These are phyloP conservation scores for Cataglyphis altisquamis DNA, from an alignment of 2,888 invertebrate genomes.

Conservation along the genomic window DNA sequence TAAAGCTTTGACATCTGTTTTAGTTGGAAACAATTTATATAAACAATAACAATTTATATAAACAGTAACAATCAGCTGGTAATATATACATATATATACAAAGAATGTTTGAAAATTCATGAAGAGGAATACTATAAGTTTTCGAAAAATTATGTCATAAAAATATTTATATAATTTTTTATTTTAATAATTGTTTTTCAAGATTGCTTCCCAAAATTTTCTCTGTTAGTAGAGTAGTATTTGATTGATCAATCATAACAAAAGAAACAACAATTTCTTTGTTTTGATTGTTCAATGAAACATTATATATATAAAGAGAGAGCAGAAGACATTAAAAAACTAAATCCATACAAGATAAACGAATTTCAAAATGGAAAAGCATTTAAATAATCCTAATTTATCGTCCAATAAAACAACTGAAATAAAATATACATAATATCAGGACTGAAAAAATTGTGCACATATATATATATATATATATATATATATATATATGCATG, in stretches of 20 bases:
- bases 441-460: not conserved
- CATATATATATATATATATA: not conserved
- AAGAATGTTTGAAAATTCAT: not conserved
- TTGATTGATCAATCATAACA: not conserved
- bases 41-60: not conserved
- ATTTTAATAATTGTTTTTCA: not conserved
- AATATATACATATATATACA: not conserved
- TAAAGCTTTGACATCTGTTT: not conserved
- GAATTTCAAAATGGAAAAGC: not conserved
- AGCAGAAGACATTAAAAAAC: not conserved
- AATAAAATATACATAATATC: not conserved
- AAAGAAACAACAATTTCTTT: not conserved
- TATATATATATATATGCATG: not conserved
- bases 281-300: not conserved
- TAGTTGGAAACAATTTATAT: slow-evolving; percentile 1
- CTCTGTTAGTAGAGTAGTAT: not conserved
- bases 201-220: not conserved
- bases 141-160: not conserved
- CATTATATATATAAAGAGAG: not conserved
- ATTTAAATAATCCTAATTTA: not conserved
- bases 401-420: not conserved
- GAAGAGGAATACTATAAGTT: not conserved
- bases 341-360: not conserved
- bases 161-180: not conserved
- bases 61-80: not conserved